Evolutionary conservation across 2,113 vertebrate species (phyloP), one percentile per base, ranked within the genome.

Genomic region (Quiscalus mexicanus): DNA sequence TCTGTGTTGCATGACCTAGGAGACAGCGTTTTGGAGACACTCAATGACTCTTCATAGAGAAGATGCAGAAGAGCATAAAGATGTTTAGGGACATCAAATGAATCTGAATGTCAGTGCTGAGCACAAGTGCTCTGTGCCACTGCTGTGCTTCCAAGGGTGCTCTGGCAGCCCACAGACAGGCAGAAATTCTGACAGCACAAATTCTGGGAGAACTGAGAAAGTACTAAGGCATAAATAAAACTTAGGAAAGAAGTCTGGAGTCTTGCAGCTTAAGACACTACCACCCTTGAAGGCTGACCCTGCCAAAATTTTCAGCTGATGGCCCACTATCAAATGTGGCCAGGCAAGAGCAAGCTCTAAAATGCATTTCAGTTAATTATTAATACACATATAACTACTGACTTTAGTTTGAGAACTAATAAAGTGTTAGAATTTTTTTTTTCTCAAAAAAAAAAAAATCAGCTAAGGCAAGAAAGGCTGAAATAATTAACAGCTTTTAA

Each of bases 111-210:
- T 47, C 55, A 12, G 15, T 28, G 12, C 44, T 64, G 58, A 80
- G 47, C 50, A 31, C 0, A 0, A n/a, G 31, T 64, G 35, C 5
- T 62, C 76, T 3, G 1, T 49, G 41, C 31, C 3, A 0, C 35
- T 68, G 10, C 49, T 68, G 15, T 33, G 18, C 89, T 78, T 70
- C 56, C n/a, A 52, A 24, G 42, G 37, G 10, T 60, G 37, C 23
- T 75, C 39, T 52, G 37, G 42, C 41, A 71, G 47, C 27, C 33
- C 1, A 2, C 41, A 62, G 19, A 69, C 1, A 2, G 13, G n/a
- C 76, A 89, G 59, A 73, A 94, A 77, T 50, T 52, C 31, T 35
- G 17, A 42, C 1, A 69, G 39, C 42, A 87, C 22, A 79, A 28
- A n/a, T 88, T 93, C 70, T 85, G 50, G 33, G 25, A 82, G 31